phyloP scores from a whole-genome alignment of 1,140 invertebrate species.

The Meteorus sp. region DNA sequence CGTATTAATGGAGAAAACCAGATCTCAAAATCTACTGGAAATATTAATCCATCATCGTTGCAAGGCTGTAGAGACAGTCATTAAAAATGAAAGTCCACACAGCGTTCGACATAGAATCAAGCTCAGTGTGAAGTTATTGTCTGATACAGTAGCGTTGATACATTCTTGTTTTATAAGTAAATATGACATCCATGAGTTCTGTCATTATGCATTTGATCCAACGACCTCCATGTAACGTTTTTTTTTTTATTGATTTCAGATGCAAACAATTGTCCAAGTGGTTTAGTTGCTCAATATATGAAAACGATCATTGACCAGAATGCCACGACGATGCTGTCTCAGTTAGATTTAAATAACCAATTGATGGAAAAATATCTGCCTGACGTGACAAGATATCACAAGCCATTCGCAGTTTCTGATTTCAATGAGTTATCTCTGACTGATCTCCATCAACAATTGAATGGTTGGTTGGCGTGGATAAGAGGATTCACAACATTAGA shows the following conservation, averaged over 20 bases:
- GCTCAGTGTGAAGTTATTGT: slow-evolving; percentile 59
- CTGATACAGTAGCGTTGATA: slow-evolving; percentile 60
- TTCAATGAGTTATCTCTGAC: slow-evolving; percentile 43
- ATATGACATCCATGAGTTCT: slow-evolving; percentile 30
- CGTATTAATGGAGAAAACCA: slow-evolving; percentile 61
- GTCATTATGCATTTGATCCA: too few species aligned
- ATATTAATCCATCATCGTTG: slow-evolving; percentile 59
- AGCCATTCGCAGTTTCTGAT: slow-evolving; percentile 45
- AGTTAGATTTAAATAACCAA: slow-evolving; percentile 58
- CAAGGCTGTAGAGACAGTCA: slow-evolving; percentile 56
- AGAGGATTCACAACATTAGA: slow-evolving; percentile 59
- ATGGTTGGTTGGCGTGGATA: slow-evolving; percentile 65
- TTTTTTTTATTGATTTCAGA: slow-evolving; percentile 41
- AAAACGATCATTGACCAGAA: slow-evolving; percentile 59
- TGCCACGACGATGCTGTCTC: slow-evolving; percentile 57
- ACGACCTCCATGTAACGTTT: too few species aligned
- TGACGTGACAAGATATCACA: slow-evolving; percentile 55
- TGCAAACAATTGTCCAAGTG: slow-evolving; percentile 47
- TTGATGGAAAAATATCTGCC: slow-evolving; percentile 57
- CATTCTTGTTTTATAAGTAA: slow-evolving; percentile 70
- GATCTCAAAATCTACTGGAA: slow-evolving; percentile 52
- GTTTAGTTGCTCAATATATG: slow-evolving; percentile 61
- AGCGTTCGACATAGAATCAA: slow-evolving; percentile 60
- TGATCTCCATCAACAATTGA: slow-evolving; percentile 50
- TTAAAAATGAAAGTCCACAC: slow-evolving; percentile 55